A percentile compares a stretch with the other conserved stretches of the same genome.
Conservation (phyloP, 1,140 invertebrate species). For the Limonius californicus region DNA sequence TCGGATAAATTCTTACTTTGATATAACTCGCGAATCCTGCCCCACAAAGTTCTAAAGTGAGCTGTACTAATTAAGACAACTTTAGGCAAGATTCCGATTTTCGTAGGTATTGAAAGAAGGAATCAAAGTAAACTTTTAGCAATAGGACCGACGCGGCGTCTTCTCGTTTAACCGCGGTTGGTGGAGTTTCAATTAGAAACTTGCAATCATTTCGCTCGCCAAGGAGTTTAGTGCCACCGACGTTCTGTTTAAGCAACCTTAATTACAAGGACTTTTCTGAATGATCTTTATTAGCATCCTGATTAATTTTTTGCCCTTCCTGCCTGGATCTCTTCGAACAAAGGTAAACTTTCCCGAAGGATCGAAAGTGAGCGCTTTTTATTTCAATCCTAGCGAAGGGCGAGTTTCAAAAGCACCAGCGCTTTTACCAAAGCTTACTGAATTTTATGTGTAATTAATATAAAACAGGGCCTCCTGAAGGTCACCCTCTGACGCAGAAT, state of each 20-base stretch:
- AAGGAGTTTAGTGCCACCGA: not conserved
- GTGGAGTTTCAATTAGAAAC: constrained; percentile 7
- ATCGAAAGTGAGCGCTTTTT: not conserved
- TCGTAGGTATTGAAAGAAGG: constrained; percentile 2
- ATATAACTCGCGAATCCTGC: not conserved
- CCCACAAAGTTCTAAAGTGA: not conserved
- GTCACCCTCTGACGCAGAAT: too few species aligned
- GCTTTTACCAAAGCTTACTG: too few species aligned
- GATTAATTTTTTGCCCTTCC: constrained; percentile 5
- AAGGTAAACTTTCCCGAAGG: not conserved
- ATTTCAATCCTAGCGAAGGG: not conserved
- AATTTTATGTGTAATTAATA: not conserved
- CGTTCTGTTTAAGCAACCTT: constrained; percentile 6
- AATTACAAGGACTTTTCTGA: constrained; percentile 7
- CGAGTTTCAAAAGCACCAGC: not conserved
- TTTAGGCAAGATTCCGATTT: not conserved
- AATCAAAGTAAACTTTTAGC: constrained; percentile 6
- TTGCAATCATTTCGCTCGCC: not conserved
- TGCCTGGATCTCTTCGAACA: not conserved
- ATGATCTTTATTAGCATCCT: constrained; percentile 5
- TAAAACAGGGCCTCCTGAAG: not conserved
- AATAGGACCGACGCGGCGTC: not conserved
- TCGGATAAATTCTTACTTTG: not conserved
- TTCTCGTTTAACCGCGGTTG: constrained; percentile 2
- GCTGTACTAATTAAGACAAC: constrained; percentile 8